Evolutionary conservation across 2,113 vertebrate species (phyloP), one percentile per base, ranked within the genome.

Genomic region (Antechinus stuartii): DNA sequence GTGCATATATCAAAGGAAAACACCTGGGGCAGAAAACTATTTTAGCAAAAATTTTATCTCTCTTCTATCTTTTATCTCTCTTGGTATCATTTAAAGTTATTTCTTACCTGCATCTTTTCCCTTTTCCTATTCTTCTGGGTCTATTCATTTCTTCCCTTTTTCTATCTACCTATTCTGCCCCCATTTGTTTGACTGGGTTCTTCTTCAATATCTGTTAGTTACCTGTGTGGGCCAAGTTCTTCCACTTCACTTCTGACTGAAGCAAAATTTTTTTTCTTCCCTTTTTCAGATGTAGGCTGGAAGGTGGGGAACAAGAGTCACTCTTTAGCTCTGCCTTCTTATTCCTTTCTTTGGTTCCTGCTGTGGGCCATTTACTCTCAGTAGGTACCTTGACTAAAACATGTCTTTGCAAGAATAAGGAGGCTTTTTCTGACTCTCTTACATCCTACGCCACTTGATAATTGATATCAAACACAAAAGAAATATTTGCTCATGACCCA

Each of bases 131-230:
- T 92, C 4, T 19, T 52, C 30, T 49, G 35, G 1, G 6, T 42
- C n/a, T 95, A 35, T 89, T 54, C 2, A 50, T 96, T 49, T n/a
- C 94, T 49, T 84, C 53, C 1, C 46, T 96, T 49, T 90, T 24
- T 89, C 25, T 89, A 54, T n/a, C 10, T 68, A 84, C 52, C 54
- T 49, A 54, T 47, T 68, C 76, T 94, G 90, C n/a, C 19, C 1
- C 49, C 42, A 46, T 54, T 90, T 93, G 22, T 0, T 92, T 76
- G 52, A 89, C 93, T 27, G 56, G 91, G 55, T 35, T 23, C 23
- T 95, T 84, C 91, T 95, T 52, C 26, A 35, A 0, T 84, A 92
- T 55, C 53, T 93, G 53, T 91, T 84, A 84, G n/a, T 42, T 42
- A 24, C 53, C 0, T 4, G 46, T 12, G 30, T 46, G 30, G 90